phyloP scores from a whole-genome alignment of 2,797 vertebrate genomes.

The Acrocephalus scirpaceus region DNA sequence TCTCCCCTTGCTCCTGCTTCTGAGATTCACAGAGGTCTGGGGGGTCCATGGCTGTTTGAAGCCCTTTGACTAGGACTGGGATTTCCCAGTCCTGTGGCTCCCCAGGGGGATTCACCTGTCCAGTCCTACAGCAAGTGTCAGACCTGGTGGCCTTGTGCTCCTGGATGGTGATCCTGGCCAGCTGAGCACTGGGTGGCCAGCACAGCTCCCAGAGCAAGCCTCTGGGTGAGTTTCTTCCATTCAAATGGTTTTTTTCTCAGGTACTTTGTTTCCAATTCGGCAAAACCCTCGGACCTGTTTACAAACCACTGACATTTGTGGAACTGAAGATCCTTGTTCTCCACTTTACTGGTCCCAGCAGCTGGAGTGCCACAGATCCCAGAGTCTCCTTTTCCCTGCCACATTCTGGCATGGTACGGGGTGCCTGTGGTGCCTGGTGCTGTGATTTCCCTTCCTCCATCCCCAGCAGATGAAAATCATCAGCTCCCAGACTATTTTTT shows the following conservation, averaged over 20 bases:
- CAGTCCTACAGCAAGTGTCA: not conserved
- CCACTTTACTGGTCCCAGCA: not conserved
- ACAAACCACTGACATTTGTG: not conserved
- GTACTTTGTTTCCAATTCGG: not conserved
- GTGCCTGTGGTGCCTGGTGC: not conserved
- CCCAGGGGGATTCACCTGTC: not conserved
- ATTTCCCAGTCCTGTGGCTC: not conserved
- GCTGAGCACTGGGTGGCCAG: not conserved
- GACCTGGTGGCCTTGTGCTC: accelerated
- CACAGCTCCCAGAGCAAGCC: not conserved
- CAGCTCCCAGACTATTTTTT: not conserved
- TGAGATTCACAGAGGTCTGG: not conserved
- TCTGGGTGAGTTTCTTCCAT: not conserved
- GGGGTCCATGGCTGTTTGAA: not conserved
- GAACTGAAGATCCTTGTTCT: not conserved
- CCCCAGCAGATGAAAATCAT: not conserved
- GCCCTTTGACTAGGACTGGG: not conserved
- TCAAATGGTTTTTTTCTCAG: not conserved
- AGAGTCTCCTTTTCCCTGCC: not conserved
- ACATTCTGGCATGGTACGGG: not conserved
- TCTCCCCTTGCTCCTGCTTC: not conserved
- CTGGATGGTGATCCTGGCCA: not conserved
- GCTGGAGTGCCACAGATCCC: not conserved
- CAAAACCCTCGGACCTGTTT: not conserved
- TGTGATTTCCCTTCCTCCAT: not conserved